phyloP scores from a whole-genome alignment of 2,113 vertebrate genomes.

The Raja brachyura region DNA sequence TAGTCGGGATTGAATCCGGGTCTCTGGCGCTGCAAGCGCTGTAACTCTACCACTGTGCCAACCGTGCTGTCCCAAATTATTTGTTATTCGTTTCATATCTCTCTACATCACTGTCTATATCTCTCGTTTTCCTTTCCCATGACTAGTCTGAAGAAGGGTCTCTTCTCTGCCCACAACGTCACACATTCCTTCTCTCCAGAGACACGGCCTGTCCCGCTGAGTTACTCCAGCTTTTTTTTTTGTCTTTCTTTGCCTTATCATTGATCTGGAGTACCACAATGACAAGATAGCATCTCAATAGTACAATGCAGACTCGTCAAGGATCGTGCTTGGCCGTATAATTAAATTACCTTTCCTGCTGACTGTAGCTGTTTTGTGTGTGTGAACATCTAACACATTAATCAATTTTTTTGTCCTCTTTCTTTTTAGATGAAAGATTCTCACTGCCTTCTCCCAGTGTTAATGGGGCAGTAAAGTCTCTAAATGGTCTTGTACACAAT shows the following conservation, averaged over 20 bases:
- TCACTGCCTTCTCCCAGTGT: neutral
- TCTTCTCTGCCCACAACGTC: too few species aligned
- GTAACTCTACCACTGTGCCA: too few species aligned
- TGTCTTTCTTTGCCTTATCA: neutral
- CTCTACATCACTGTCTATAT: too few species aligned
- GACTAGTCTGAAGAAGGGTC: too few species aligned
- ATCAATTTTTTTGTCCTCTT: conserved; percentile 23
- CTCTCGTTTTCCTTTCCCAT: too few species aligned
- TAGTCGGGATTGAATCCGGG: too few species aligned
- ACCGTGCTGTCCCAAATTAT: too few species aligned
- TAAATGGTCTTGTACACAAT: neutral
- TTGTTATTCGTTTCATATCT: too few species aligned
- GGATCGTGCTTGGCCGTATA: neutral
- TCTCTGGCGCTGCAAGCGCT: too few species aligned
- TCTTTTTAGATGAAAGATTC: neutral
- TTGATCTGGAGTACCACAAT: neutral
- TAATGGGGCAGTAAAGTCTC: neutral
- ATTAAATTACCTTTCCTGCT: conserved; percentile 22
- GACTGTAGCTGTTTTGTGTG: neutral
- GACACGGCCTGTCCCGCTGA: too few species aligned
- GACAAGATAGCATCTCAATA: conserved; percentile 27
- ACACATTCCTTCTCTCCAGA: too few species aligned
- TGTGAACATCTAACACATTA: conserved; percentile 19
- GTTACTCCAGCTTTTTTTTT: too few species aligned
- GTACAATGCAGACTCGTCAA: neutral